Percentiles rank a stretch among this genome's conserved stretches.
phyloP scores from a whole-genome alignment of 2,113 vertebrate genomes.

The Genyomyrus donnyi region DNA sequence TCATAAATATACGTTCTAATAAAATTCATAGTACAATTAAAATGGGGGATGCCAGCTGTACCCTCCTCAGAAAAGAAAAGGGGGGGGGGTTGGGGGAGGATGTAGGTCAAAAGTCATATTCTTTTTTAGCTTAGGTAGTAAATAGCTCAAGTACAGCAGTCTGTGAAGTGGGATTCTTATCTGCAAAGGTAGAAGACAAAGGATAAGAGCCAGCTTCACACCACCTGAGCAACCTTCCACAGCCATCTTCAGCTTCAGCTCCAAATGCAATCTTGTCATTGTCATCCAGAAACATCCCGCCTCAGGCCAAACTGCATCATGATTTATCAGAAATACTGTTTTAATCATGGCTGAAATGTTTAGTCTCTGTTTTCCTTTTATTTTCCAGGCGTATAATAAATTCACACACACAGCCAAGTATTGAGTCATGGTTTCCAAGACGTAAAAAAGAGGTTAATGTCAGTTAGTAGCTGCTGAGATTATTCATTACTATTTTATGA shows the following conservation, averaged over 20 bases:
- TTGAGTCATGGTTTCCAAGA: slow-evolving; percentile 41
- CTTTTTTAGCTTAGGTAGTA: slow-evolving; percentile 18
- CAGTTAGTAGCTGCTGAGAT: slow-evolving; percentile 24
- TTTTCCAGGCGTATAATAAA: slow-evolving; percentile 60
- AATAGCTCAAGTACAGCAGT: slow-evolving; percentile 19
- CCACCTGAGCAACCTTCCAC: background rate
- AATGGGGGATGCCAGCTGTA: background rate
- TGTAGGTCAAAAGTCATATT: slow-evolving; percentile 25
- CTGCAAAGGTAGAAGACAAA: slow-evolving; percentile 17
- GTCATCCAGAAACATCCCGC: slow-evolving; percentile 21
- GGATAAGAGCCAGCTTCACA: slow-evolving; percentile 2
- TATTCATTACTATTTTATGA: slow-evolving; percentile 35
- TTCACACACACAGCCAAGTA: slow-evolving; percentile 57
- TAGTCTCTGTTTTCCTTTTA: slow-evolving; percentile 23
- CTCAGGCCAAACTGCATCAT: slow-evolving; percentile 2
- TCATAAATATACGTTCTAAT: background rate
- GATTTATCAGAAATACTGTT: slow-evolving; percentile 31
- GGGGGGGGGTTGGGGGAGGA: background rate
- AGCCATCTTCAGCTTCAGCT: background rate
- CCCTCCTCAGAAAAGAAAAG: background rate
- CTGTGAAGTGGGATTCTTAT: slow-evolving; percentile 20
- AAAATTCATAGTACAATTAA: background rate
- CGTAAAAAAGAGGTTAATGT: slow-evolving; percentile 27
- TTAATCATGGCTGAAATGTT: slow-evolving; percentile 27
- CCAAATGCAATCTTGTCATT: slow-evolving; percentile 13